Percentiles rank a stretch among this genome's conserved stretches.
Evolutionary conservation across 1,140 invertebrate genomes (phyloP).

Genomic region (Zaprionus ornatus): DNA sequence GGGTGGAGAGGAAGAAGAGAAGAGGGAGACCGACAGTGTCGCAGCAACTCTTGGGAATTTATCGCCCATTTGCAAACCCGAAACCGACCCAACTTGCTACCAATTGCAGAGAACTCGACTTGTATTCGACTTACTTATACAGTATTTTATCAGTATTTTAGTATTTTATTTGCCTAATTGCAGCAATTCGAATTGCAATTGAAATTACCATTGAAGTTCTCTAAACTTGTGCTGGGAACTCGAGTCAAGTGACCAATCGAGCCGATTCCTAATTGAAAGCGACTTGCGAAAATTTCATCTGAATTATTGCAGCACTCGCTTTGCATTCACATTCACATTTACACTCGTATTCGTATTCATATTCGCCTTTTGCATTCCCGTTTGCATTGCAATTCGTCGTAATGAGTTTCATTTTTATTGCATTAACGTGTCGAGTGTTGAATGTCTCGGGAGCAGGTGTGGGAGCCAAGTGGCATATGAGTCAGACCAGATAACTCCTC

Average conservation of each 20-base stretch:
- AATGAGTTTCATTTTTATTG: constrained; percentile 71
- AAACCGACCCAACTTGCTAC: constrained; percentile 63
- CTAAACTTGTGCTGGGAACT: constrained; percentile 39
- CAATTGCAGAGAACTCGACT: constrained; percentile 46
- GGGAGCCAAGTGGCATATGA: constrained; percentile 20
- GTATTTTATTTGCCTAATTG: constrained; percentile 41
- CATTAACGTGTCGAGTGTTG: constrained; percentile 68
- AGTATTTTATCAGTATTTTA: constrained; percentile 12
- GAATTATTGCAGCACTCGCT: constrained; percentile 62
- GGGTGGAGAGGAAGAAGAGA: not conserved
- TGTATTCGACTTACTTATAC: constrained; percentile 26
- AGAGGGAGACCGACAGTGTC: not conserved
- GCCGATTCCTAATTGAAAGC: constrained; percentile 44
- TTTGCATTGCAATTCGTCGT: constrained; percentile 43
- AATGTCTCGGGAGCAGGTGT: constrained; percentile 37
- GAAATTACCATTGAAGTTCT: constrained; percentile 20
- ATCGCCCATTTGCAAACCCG: constrained; percentile 32
- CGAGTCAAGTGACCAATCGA: constrained; percentile 42
- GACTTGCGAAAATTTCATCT: constrained; percentile 63
- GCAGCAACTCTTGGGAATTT: constrained; percentile 42
- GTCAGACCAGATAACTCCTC: constrained; percentile 5
- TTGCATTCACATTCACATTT: constrained; percentile 9
- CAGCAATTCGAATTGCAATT: constrained; percentile 18
- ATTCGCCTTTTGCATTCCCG: not conserved
- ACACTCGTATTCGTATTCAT: not conserved